A percentile compares a stretch with the other conserved stretches of the same genome.
phyloP scores from a whole-genome alignment of 2,113 vertebrate genomes.

The Narcine bancroftii region DNA sequence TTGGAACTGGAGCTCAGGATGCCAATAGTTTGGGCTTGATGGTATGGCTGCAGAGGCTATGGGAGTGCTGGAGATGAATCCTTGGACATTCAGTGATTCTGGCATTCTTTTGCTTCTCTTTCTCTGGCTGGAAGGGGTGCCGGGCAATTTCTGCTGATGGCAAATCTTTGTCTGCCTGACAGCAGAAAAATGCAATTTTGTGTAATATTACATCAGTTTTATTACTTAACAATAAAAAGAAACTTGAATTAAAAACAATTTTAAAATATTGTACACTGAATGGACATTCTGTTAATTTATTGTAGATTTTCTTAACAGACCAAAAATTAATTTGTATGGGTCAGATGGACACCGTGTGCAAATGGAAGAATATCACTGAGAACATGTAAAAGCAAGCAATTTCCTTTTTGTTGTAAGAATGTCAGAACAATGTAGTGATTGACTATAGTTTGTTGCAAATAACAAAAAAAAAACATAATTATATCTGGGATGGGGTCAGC shows the following conservation, averaged over 20 bases:
- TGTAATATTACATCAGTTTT: too few relatives aligned
- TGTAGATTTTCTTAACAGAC: background rate
- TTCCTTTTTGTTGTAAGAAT: constrained; percentile 24
- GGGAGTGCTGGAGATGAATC: too few relatives aligned
- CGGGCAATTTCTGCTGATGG: too few relatives aligned
- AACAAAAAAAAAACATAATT: constrained; percentile 90
- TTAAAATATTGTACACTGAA: background rate
- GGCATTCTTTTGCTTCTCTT: too few relatives aligned
- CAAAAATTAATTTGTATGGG: constrained; percentile 24
- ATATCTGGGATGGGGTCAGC: constrained; percentile 73
- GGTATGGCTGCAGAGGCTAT: too few relatives aligned
- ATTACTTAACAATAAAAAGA: too few relatives aligned
- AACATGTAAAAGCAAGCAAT: constrained; percentile 1
- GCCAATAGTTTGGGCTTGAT: too few relatives aligned
- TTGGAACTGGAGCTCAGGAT: too few relatives aligned
- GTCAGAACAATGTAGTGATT: constrained; percentile 25
- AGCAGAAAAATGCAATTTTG: too few relatives aligned
- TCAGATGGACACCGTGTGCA: background rate
- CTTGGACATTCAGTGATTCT: too few relatives aligned
- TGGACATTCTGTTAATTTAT: background rate
- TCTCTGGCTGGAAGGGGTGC: too few relatives aligned
- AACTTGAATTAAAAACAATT: background rate
- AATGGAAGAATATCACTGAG: constrained; percentile 4
- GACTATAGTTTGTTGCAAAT: constrained; percentile 53
- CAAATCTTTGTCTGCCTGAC: too few relatives aligned